A percentile compares a stretch with the other conserved stretches of the same genome.
Conservation (phyloP, 2,888 invertebrate genomes). For the Gonocerus acuteangulatus region DNA sequence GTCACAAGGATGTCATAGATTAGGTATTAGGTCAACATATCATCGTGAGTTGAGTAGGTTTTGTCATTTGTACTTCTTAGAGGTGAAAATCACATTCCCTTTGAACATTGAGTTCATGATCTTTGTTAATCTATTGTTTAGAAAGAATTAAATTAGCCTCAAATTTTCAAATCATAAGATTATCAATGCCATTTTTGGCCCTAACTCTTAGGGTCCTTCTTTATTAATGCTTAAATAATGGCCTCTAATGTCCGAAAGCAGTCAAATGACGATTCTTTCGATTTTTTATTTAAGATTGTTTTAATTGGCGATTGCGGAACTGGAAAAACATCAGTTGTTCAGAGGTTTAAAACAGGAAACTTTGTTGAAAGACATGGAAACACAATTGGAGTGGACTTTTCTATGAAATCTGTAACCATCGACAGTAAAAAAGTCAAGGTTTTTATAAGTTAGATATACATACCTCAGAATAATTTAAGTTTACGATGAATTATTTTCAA, state of each 20-base stretch:
- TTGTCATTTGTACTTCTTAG: too few relatives aligned
- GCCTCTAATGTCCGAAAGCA: constrained; percentile 42
- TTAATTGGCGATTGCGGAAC: constrained; percentile 86
- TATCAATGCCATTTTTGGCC: too few relatives aligned
- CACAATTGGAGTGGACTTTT: constrained; percentile 96
- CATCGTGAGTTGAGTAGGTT: too few relatives aligned
- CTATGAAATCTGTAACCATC: constrained; percentile 91
- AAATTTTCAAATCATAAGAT: too few relatives aligned
- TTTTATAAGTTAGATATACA: constrained; percentile 39
- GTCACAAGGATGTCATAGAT: too few relatives aligned
- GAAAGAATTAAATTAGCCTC: too few relatives aligned
- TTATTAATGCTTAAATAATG: background rate
- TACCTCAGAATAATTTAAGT: too few relatives aligned
- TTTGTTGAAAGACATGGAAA: constrained; percentile 92
- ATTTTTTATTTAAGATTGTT: constrained; percentile 91
- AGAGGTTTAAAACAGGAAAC: constrained; percentile 90
- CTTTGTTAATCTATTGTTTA: too few relatives aligned
- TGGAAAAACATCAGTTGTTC: constrained; percentile 91
- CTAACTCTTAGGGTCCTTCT: background rate
- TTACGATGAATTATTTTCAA: too few relatives aligned
- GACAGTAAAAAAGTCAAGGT: constrained; percentile 95
- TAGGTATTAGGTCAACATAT: too few relatives aligned
- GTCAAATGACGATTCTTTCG: constrained; percentile 71
- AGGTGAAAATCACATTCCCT: too few relatives aligned
- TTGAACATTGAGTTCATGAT: too few relatives aligned